Conservation (phyloP, 2,113 vertebrate species). For the Oreamnos americanus region DNA sequence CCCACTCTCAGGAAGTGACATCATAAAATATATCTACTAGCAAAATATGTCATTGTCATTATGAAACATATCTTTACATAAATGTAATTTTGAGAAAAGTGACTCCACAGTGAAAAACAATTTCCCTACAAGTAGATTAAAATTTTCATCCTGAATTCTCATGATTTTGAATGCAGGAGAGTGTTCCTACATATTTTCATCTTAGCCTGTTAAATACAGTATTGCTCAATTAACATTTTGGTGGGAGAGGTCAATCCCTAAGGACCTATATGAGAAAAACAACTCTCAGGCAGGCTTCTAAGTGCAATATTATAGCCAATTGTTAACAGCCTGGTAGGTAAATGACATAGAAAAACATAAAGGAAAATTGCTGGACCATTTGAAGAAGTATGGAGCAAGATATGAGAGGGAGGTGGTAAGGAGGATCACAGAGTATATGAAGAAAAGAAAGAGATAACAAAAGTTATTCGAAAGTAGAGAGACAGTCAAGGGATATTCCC, state of each 20-base stretch:
- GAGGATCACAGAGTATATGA: neutral
- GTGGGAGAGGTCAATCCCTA: neutral
- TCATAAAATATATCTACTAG: neutral
- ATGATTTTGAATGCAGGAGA: neutral
- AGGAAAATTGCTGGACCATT: neutral
- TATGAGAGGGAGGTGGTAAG: too few relatives aligned
- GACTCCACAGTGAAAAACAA: neutral
- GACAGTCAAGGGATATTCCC: neutral
- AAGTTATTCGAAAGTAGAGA: neutral
- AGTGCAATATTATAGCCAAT: neutral
- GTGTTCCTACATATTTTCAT: neutral
- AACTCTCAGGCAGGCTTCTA: neutral
- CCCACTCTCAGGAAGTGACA: neutral
- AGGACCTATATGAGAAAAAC: neutral
- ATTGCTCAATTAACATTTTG: neutral
- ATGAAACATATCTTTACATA: neutral
- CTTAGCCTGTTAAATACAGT: neutral
- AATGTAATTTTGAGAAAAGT: constrained; percentile 8
- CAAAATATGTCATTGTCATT: neutral
- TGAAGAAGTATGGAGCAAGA: neutral
- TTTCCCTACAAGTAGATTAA: neutral
- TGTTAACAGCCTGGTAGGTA: neutral
- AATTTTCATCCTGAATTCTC: neutral
- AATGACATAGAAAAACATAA: neutral
- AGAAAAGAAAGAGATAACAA: neutral